These are phyloP conservation scores for Poicephalus gulielmi DNA, from an alignment of 2,113 vertebrate genomes.

Conservation along the genomic window DNA sequence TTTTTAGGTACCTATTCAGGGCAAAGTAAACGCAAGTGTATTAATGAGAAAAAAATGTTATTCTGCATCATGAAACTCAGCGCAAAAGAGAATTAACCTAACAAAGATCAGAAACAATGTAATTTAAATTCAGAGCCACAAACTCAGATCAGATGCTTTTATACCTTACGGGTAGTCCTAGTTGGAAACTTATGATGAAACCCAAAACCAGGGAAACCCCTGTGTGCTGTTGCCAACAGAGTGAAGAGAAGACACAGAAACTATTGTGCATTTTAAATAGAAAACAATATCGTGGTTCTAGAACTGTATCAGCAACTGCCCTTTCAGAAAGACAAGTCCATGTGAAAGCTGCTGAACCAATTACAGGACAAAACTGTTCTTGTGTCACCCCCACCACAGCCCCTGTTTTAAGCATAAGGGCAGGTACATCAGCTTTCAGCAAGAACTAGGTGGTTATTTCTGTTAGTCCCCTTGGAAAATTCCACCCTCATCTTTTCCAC, in stretches of 20 bases:
- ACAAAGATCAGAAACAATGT: neutral
- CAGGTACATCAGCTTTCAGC: neutral
- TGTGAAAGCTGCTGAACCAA: neutral
- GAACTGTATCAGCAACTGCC: neutral
- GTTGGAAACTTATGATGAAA: neutral
- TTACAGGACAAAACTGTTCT: neutral
- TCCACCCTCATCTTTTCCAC: neutral
- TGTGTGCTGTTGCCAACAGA: neutral
- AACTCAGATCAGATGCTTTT: slow-evolving; percentile 24
- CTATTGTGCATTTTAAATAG: neutral
- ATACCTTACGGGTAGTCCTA: neutral
- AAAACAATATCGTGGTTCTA: neutral
- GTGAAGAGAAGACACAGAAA: neutral
- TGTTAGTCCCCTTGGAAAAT: neutral
- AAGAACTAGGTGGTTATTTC: neutral
- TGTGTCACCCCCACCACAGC: neutral
- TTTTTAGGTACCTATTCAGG: neutral
- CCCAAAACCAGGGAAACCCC: neutral
- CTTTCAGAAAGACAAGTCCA: neutral
- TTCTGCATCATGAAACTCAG: neutral
- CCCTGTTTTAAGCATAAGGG: neutral
- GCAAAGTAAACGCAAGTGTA: neutral
- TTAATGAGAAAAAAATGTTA: neutral
- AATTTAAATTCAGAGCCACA: neutral
- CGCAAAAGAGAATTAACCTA: neutral